Base-by-base conservation (phyloP, 1,140 invertebrate species). In the Sminthurides bifidus region DNA sequence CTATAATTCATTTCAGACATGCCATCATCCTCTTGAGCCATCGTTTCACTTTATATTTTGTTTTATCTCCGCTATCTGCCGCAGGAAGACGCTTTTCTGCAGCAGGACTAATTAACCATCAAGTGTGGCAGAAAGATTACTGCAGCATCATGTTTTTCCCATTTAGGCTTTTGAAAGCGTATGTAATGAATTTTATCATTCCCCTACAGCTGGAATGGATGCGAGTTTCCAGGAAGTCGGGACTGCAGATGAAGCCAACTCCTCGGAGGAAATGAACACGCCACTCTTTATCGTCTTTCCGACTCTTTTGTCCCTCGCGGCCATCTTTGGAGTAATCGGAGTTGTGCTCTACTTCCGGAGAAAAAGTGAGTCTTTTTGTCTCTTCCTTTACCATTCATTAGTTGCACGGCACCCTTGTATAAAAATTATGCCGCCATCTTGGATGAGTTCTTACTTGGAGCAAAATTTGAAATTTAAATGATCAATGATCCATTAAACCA, bases 211-310 rank as follows among this genome's bases (percentile, higher is more conserved):
- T 21, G 21, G 40, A 17, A 43, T 43, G 21, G 17, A 17, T n/a
- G 40, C 12, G 40, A 5, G 40, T 15, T 17, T 43, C 8, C 14
- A 5, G 40, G 40, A 43, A 54, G 19, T 38, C 43, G 43, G 44
- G 37, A 17, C 26, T 12, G 24, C 15, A 31, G 41, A 43, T 46
- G 56, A 40, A 38, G 37, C n/a, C 23, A 38, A 49, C 33, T 45
- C 30, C 33, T 49, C 57, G 26, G 41, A 53, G 29, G 46, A 54
- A 27, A 29, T 63, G 45, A 58, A 43, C 43, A 54, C 55, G 26
- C 56, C 56, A 2, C 41, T 63, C 24, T 52, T 63, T 41, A 63
- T 60, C 52, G 58, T 60, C 46, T 56, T 60, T 46, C 58, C 58
- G 19, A 55, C 55, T 38, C 50, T 63, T 44, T 45, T 63, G 23